These are phyloP conservation scores for Aurelia aurita complex sp. Pacific DNA, from an alignment of 30 jellyfish, hydroid and myxozoan species.

Conservation along the genomic window DNA sequence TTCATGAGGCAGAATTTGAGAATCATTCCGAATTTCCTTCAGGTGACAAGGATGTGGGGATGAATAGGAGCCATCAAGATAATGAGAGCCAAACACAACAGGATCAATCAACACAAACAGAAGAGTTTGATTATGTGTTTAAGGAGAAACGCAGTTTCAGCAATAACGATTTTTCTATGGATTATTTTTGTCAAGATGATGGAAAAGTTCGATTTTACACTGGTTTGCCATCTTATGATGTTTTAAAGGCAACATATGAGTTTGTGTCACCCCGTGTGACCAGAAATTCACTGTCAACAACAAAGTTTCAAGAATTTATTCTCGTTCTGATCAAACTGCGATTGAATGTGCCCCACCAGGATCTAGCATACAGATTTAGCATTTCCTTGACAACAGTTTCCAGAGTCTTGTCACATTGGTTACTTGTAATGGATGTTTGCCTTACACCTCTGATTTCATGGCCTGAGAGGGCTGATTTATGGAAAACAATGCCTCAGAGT, in stretches of 20 bases:
- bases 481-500: constrained; percentile 52
- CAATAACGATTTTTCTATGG: neutral
- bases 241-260: constrained; percentile 35
- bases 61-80: constrained; percentile 1
- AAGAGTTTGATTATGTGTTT: neutral
- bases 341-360: constrained; percentile 49
- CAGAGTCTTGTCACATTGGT: constrained; percentile 22
- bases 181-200: constrained; percentile 25
- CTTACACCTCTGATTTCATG: constrained; percentile 9
- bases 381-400: constrained; percentile 3
- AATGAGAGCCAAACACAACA: neutral
- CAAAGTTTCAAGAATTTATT: constrained; percentile 49
- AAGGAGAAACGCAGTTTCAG: neutral
- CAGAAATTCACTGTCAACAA: constrained; percentile 17
- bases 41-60: neutral
- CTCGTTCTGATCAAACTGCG: constrained; percentile 40
- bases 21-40: too few relatives aligned
- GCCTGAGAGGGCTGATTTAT: constrained; percentile 15
- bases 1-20: neutral
- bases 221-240: constrained; percentile 49
- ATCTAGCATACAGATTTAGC: constrained; percentile 17
- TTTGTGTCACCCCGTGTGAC: constrained; percentile 32
- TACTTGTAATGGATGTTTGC: constrained; percentile 6
- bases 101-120: constrained; percentile 14
- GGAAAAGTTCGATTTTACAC: constrained; percentile 33